Evolutionary conservation across 2,888 invertebrate genomes (phyloP), one percentile per base, ranked within the genome.

Genomic region (Notocelia uddmanniana): DNA sequence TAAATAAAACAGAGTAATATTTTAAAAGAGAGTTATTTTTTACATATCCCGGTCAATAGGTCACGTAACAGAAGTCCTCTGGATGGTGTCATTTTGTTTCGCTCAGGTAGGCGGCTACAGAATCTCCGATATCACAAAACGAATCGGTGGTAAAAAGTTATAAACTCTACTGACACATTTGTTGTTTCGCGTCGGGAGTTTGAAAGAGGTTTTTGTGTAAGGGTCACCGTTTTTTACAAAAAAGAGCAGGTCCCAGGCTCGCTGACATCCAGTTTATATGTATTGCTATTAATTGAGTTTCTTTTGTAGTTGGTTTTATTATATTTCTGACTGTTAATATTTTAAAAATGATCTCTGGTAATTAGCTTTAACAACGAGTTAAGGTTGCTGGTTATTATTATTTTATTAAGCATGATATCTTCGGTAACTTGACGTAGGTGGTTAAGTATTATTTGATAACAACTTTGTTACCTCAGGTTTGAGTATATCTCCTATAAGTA

Each of bases 1-100:
- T 90, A 89, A 87, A 88, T 90, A 90, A 91, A 91, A 86, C 86
- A 90, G 90, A 91, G 90, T 90, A 89, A 90, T 91, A 90, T 91
- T 91, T 91, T 90, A 88, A 77, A 79, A 82, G 78, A 83, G 87
- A 86, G 85, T 91, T 45, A 88, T 91, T 84, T 86, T 91, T 90
- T 82, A 79, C 82, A 79, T 81, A 81, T 83, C 89, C 90, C 85
- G 87, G 87, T 85, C 81, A 82, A 80, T 85, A 83, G 85, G 84
- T 82, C 81, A 81, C 76, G 78, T 79, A 80, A 78, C 73, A 78
- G 78, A 77, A 76, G 77, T 74, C 64, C 54, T 64, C 76, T 76
- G 74, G 76, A 74, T 77, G 75, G 77, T 55, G 70, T 73, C 59
- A 71, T 75, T 75, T 76, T 74, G 74, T 71, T 69, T 69, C 66